Evolutionary conservation across 2,113 vertebrate species (phyloP), one percentile per base, ranked within the genome.

Genomic region (Pterophyllum scalare): DNA sequence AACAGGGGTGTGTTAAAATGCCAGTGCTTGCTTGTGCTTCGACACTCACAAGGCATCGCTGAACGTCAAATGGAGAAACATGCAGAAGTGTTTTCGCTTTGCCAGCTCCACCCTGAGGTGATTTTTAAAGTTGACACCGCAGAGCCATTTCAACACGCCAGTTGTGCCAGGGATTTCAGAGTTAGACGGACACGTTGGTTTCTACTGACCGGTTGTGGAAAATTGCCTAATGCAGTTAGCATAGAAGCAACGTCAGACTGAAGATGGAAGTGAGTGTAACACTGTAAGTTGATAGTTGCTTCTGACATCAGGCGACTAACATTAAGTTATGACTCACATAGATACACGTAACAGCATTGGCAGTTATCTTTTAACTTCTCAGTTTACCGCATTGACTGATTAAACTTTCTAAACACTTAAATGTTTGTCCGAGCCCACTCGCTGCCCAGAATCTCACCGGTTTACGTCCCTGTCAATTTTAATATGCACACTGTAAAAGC

Each of bases 101-200:
- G 65, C 17, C 43, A 72, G 0, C 24, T 49, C 65, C 43, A 1
- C 1, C 49, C 22, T 28, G 33, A 33, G 33, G 33, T 33, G 33
- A 33, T 33, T 33, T 33, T 33, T 33, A 33, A 33, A 33, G 33
- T 33, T 33, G 33, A 33, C 33, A 33, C 33, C 7, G 6, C 6
- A 2, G 9, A 38, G 35, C 9, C 35, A 10, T 38, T 38, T 38
- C 35, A 38, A 10, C 9, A 38, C 10, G 35, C 8, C 35, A 2
- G 8, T 10, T 38, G 35, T 38, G 35, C 7, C 35, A 38, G 35
- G 35, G 35, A 38, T 38, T 38, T 38, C 8, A 22, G 67, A 72
- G 24, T 52, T 20, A 52, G 65, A 26, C 24, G 0, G 40, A 3
- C 1, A 4, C 1, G 0, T 8, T 3, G 2, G 17, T 52, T 28